Conservation (phyloP, 2,888 invertebrate species). For the Drosophila hamatofila region DNA sequence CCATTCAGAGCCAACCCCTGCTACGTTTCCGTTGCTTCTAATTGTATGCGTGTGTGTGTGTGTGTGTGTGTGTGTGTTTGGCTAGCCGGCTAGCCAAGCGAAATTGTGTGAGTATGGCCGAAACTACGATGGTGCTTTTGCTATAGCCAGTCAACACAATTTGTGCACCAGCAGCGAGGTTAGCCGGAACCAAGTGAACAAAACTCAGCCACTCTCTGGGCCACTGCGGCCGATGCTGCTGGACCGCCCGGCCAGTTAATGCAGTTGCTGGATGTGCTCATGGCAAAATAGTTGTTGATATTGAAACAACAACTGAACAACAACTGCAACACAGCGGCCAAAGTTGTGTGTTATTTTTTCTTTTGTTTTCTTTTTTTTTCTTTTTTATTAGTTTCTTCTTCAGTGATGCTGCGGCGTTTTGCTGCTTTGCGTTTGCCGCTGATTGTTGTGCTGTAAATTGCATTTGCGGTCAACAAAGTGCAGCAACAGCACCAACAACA, state of each 20-base stretch:
- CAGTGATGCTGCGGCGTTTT: slow-evolving; percentile 40
- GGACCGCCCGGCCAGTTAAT: slow-evolving; percentile 58
- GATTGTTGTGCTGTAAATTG: slow-evolving; percentile 80
- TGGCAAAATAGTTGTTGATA: slow-evolving; percentile 55
- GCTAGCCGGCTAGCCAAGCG: too few relatives aligned
- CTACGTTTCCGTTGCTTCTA: slow-evolving; percentile 26
- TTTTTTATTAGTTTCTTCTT: slow-evolving; percentile 64
- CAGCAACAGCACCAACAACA: slow-evolving; percentile 26
- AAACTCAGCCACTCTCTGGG: not conserved
- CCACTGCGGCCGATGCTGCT: not conserved
- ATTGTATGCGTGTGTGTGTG: slow-evolving; percentile 17
- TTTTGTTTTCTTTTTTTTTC: slow-evolving; percentile 47
- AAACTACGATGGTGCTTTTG: slow-evolving; percentile 38
- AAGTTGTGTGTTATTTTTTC: slow-evolving; percentile 45
- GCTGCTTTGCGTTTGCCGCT: slow-evolving; percentile 64
- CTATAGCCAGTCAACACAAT: slow-evolving; percentile 33
- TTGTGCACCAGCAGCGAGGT: slow-evolving; percentile 6
- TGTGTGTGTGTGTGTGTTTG: slow-evolving; percentile 16
- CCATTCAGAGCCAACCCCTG: slow-evolving; percentile 61
- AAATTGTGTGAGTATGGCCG: slow-evolving; percentile 39
- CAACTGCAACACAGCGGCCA: slow-evolving; percentile 16
- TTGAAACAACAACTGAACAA: slow-evolving; percentile 28
- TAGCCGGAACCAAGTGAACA: slow-evolving; percentile 13
- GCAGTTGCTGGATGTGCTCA: slow-evolving; percentile 45
- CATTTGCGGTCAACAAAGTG: slow-evolving; percentile 76